Base-by-base conservation (phyloP, 1,140 invertebrate genomes). In the Penaeus vannamei region DNA sequence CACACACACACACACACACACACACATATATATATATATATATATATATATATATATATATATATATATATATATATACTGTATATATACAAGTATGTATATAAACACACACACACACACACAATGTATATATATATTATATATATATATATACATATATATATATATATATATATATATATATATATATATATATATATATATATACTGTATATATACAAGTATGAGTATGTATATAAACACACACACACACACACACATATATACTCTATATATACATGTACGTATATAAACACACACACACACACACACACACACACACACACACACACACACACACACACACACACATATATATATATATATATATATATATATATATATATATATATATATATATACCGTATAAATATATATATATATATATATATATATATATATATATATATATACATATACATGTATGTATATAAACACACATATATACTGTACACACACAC, bases 11-110 rank as follows among this genome's bases (percentile, higher is more conserved):
- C 14, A 53, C 14, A 14, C 46, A 53, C 14, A 10, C 14, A 14
- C 8, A 53, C 14, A 53, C 14, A 17, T 53, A 17, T 12, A 17
- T 17, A 53, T 53, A 53, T 14, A 53, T 53, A 53, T 53, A 53
- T 53, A 53, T 53, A 72, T 72, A 72, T 72, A 72, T 72, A 72
- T 72, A 72, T 72, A 72, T 72, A 72, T 23, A 72, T 72, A 19
- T 72, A 72, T 22, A 72, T 72, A 72, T 22, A 72, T 72, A 72
- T 72, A 72, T 42, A 23, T 72, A 23, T 72, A 23, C 2, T n/a
- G 2, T 42, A 10, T 53, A 1, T 14, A 10, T 53, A 17, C 14
- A 2, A 2, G 2, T 53, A 17, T 53, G 8, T 1, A 53, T 17
- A 53, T 53, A 53, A 4, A 7, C 23, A 69, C 7, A 5, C 14